These are phyloP conservation scores for Hafferia zeledoni DNA, from an alignment of 2,797 vertebrate genomes.

Conservation along the genomic window DNA sequence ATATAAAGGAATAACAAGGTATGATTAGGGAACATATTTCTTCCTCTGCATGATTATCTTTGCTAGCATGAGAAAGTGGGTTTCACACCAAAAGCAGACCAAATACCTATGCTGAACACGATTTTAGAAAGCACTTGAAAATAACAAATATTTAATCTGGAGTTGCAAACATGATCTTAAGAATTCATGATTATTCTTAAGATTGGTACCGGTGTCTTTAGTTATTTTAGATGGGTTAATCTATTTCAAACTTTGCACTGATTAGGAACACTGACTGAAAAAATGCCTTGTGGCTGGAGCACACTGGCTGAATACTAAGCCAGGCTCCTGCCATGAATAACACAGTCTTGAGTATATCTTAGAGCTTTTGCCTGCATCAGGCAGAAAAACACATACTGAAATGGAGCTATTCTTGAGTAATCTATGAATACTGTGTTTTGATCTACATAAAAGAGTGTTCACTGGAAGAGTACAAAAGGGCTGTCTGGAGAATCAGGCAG, in stretches of 20 bases:
- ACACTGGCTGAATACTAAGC: not conserved
- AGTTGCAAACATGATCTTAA: not conserved
- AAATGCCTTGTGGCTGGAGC: not conserved
- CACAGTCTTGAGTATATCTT: not conserved
- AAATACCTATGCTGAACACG: not conserved
- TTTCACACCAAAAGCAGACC: not conserved
- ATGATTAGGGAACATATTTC: not conserved
- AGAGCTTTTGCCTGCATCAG: not conserved
- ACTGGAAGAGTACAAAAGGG: not conserved
- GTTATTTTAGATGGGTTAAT: slow-evolving; percentile 13
- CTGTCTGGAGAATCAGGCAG: not conserved
- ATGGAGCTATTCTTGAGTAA: not conserved
- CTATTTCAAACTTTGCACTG: slow-evolving; percentile 26
- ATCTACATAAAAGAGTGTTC: not conserved
- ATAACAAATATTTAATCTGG: slow-evolving; percentile 17
- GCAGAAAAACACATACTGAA: not conserved
- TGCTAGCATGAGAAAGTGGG: not conserved
- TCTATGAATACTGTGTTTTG: not conserved
- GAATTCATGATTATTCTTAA: slow-evolving; percentile 4
- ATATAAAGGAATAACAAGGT: not conserved
- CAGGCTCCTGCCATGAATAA: not conserved
- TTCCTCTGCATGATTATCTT: not conserved
- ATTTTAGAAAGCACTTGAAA: slow-evolving; percentile 20
- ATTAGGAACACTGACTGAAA: slow-evolving; percentile 2
- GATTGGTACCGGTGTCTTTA: not conserved